Conservation (phyloP, 2,113 vertebrate genomes). For the Quiscalus mexicanus region DNA sequence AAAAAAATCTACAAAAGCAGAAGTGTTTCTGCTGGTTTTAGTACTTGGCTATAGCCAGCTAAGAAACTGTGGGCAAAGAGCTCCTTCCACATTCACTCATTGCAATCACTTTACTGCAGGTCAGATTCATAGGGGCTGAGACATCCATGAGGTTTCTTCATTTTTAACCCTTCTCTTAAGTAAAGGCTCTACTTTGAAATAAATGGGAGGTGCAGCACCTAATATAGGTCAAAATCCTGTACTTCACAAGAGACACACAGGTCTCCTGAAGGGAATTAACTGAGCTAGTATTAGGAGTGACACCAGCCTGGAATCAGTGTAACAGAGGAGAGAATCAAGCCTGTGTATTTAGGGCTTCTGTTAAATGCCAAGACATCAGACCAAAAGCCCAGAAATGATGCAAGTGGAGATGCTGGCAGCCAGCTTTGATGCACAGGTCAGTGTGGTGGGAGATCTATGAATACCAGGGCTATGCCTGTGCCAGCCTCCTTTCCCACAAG, state of each 20-base stretch:
- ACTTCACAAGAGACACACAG: neutral
- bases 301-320: neutral
- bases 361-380: conserved; percentile 27
- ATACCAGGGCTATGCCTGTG: conserved; percentile 65
- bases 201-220: neutral
- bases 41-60: neutral
- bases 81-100: neutral
- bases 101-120: neutral
- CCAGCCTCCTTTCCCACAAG: conserved; percentile 54
- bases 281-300: neutral
- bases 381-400: conserved; percentile 27
- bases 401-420: conserved; percentile 32
- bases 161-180: neutral
- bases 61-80: neutral
- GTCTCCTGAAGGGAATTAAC: neutral
- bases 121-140: neutral
- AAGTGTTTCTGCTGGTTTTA: conserved; percentile 40
- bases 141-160: neutral
- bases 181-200: neutral
- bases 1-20: neutral
- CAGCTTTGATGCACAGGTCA: conserved; percentile 24
- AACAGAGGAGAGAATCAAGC: neutral
- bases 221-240: neutral
- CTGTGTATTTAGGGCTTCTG: neutral
- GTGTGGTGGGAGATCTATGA: conserved; percentile 40